Evolutionary conservation across 1,140 invertebrate species (phyloP).

Genomic region (Limonius californicus): DNA sequence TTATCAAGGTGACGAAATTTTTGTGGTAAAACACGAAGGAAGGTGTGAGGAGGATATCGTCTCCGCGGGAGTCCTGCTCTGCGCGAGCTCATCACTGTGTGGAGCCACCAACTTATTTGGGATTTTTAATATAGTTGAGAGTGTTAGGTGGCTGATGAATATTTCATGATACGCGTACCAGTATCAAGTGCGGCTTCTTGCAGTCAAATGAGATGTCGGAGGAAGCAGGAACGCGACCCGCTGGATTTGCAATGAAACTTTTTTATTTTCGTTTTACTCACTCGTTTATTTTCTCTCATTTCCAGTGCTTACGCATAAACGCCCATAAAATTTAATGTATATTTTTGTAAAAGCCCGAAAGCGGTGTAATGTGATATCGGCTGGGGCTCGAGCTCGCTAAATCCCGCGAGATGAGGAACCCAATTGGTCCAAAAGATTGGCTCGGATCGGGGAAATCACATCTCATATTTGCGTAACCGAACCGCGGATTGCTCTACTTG

Average conservation of each 20-base stretch:
- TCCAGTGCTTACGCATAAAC: slow-evolving; percentile 33
- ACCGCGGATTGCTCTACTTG: slow-evolving; percentile 24
- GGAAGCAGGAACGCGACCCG: slow-evolving; percentile 33
- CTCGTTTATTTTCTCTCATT: slow-evolving; percentile 38
- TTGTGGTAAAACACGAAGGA: slow-evolving; percentile 6
- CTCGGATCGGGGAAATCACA: slow-evolving; percentile 31
- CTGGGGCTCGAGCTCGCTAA: slow-evolving; percentile 18
- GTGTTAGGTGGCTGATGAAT: slow-evolving; percentile 41
- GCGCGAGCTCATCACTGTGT: slow-evolving; percentile 14
- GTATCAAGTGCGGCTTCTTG: slow-evolving; percentile 34
- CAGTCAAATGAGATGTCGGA: slow-evolving; percentile 41
- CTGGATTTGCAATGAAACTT: slow-evolving; percentile 38
- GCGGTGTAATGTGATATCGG: slow-evolving; percentile 37
- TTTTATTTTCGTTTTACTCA: slow-evolving; percentile 36
- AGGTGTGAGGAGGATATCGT: slow-evolving; percentile 16
- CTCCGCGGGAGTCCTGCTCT: slow-evolving; percentile 7
- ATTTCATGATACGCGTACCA: slow-evolving; percentile 43
- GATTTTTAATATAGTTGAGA: slow-evolving; percentile 40
- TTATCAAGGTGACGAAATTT: slow-evolving; percentile 14
- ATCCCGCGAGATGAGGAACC: slow-evolving; percentile 31
- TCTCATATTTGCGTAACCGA: slow-evolving; percentile 29
- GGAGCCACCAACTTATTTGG: slow-evolving; percentile 31
- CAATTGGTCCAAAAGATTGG: slow-evolving; percentile 33
- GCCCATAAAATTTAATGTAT: slow-evolving; percentile 39
- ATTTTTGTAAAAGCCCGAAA: slow-evolving; percentile 30